Conservation (phyloP, 2,797 vertebrate species). For the Acanthis flammea region DNA sequence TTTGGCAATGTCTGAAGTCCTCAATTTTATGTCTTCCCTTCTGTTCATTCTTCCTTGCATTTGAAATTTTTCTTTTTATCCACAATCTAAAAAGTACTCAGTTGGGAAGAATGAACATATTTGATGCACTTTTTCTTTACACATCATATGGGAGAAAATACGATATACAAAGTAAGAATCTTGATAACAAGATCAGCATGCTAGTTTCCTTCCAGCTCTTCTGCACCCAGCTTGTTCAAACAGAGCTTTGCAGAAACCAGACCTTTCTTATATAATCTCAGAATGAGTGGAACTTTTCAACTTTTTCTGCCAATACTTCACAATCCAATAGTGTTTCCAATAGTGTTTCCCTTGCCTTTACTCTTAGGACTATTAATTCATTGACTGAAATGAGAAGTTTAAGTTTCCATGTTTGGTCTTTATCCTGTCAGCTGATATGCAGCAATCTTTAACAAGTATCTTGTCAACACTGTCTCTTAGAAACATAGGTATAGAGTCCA, state of each 20-base stretch:
- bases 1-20: background rate
- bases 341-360: background rate
- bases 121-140: background rate
- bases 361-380: background rate
- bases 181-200: background rate
- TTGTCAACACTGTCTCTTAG: background rate
- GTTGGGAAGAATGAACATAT: background rate
- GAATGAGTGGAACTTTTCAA: background rate
- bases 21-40: background rate
- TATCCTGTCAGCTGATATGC: background rate
- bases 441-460: background rate
- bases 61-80: background rate
- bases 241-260: background rate
- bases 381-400: background rate
- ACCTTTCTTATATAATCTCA: background rate
- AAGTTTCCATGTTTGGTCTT: background rate
- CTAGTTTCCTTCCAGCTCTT: background rate
- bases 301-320: background rate
- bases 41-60: background rate
- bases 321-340: background rate
- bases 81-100: background rate
- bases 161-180: fast-evolving
- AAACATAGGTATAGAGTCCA: background rate
- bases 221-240: background rate
- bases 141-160: background rate